Conservation (phyloP, 2,888 invertebrate genomes). For the Parochlus steinenii region DNA sequence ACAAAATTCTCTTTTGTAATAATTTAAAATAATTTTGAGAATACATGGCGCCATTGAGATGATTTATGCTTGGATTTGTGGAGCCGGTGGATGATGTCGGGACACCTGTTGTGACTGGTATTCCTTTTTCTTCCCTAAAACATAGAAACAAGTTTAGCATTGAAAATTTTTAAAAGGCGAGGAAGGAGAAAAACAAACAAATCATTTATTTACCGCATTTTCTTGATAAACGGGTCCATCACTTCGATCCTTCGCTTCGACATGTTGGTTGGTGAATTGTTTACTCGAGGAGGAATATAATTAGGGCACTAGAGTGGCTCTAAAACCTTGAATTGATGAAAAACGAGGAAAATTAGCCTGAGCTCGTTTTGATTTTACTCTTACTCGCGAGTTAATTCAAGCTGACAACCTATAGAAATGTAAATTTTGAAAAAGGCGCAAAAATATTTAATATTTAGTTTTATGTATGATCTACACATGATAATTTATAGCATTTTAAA, state of each 20-base stretch:
- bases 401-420: no score
- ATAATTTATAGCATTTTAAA: no score
- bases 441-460: no score
- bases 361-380: no score
- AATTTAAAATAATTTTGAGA: constrained; percentile 80
- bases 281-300: no score
- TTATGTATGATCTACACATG: no score
- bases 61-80: constrained; percentile 43
- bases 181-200: constrained; percentile 12
- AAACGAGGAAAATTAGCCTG: no score
- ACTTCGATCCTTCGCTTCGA: constrained; percentile 78
- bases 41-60: constrained; percentile 66
- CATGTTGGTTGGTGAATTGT: no score
- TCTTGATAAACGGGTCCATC: constrained; percentile 63
- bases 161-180: constrained; percentile 13
- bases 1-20: constrained; percentile 68
- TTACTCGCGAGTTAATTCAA: no score
- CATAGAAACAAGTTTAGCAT: constrained; percentile 12
- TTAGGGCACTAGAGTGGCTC: no score
- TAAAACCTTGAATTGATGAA: no score
- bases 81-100: constrained; percentile 29
- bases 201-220: constrained; percentile 44
- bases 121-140: constrained; percentile 40
- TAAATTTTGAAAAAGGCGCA: no score
- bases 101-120: constrained; percentile 21